Base-by-base conservation (phyloP, 37 sponge, comb jelly and placozoan species). In the Dysidea cf. avara region DNA sequence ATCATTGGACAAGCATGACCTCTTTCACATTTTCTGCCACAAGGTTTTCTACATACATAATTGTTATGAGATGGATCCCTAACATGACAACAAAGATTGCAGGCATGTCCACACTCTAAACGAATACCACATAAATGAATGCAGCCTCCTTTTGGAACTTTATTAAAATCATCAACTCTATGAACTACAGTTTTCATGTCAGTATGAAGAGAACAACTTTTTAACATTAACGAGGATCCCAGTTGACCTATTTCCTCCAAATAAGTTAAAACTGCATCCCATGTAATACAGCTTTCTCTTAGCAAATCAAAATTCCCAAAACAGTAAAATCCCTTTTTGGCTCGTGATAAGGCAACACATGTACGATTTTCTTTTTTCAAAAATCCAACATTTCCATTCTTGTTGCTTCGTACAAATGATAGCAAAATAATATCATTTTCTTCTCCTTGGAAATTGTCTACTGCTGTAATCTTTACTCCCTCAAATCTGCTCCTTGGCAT, bases 401-500 rank as follows among this genome's bases (percentile, higher is more conserved):
- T 14, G 51, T 90, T 93, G 35, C 86, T 87, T 26, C 98, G 85
- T 13, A 87, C 89, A 1, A 97, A 74, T 13, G 94, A 88, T 7
- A 97, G 73, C 28, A 97, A 54, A 0, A 97, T 82, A 46, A 94
- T 87, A 39, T 92, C 86, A 77, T 97, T 97, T 61, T 97, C 98
- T 69, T 97, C 98, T 36, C 98, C 98, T 49, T 97, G 97, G 55
- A 87, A 97, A 65, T 89, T 81, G 49, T 97, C 97, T 7, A 97
- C 69, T 32, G 94, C 79, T 37, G 71, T 51, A 35, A 86, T 68
- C 21, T 74, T 56, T 1, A 96, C 80, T 17, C 89, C 89, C 54
- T 83, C 58, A 58, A 81, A 90, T 74, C 20, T 83, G 72, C 69
- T n/a, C n/a, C n/a, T n/a, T n/a, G n/a, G n/a, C n/a, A n/a, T n/a